Percentiles rank a stretch among this genome's conserved stretches.
These are phyloP conservation scores for Pogoniulus pusillus DNA, from an alignment of 2,797 vertebrate genomes.

Conservation along the genomic window DNA sequence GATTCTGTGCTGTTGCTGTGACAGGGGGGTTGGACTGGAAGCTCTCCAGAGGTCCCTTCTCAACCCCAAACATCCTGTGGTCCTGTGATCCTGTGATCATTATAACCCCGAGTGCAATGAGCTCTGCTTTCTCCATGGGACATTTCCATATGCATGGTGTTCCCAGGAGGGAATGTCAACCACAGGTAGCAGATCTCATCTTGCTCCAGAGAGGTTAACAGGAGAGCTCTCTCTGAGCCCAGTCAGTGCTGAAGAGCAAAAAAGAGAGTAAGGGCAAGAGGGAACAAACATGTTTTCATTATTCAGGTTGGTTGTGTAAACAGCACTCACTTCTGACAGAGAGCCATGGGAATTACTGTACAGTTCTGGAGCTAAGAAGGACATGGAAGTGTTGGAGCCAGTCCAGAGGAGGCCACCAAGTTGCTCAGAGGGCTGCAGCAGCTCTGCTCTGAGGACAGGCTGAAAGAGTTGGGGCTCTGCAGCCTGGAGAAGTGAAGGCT, in stretches of 20 bases:
- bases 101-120: background rate
- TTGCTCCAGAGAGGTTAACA: constrained; percentile 24
- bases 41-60: no score
- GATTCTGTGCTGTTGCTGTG: no score
- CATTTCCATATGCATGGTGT: background rate
- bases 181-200: constrained; percentile 18
- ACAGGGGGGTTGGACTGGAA: no score
- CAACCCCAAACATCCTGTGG: no score
- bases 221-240: constrained; percentile 34
- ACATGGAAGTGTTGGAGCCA: no score
- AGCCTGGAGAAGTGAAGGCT: no score
- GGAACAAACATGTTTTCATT: constrained; percentile 56
- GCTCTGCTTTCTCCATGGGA: background rate
- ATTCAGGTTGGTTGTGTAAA: constrained; percentile 43
- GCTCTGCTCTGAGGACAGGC: no score
- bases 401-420: no score
- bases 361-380: no score
- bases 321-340: constrained; percentile 23
- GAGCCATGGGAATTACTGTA: background rate
- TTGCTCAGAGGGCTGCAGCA: no score
- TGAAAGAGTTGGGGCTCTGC: no score
- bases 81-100: background rate
- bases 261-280: constrained; percentile 52
- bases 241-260: constrained; percentile 39
- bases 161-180: background rate